Percentiles rank a stretch among this genome's conserved stretches.
Evolutionary conservation across 2,888 invertebrate genomes (phyloP).

Genomic region (Galerucella nymphaeae): DNA sequence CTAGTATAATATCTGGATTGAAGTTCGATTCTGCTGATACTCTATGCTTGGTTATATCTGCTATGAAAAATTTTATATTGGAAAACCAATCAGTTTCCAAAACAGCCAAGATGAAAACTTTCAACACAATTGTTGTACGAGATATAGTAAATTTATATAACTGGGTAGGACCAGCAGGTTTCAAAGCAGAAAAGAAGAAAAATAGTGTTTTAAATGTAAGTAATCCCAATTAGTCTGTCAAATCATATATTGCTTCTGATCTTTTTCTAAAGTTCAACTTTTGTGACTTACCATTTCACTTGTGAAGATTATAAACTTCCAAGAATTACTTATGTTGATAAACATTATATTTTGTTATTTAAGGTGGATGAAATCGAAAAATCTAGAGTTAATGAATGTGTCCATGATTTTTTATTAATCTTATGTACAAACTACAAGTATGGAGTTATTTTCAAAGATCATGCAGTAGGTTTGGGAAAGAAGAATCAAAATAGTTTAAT

Average conservation of each 20-base stretch:
- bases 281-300: no score
- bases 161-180: conserved; percentile 77
- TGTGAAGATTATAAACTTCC: no score
- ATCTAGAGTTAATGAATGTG: conserved; percentile 68
- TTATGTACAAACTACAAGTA: conserved; percentile 80
- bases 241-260: no score
- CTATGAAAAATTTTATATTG: conserved; percentile 75
- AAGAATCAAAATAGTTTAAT: conserved; percentile 70
- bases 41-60: conserved; percentile 74
- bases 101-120: conserved; percentile 78
- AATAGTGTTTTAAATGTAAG: conserved; percentile 54
- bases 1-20: conserved; percentile 69
- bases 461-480: conserved; percentile 71
- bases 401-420: conserved; percentile 78
- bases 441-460: conserved; percentile 82
- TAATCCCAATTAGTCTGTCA: background rate
- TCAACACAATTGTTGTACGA: conserved; percentile 75
- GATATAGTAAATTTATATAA: conserved; percentile 76
- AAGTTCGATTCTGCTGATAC: conserved; percentile 75
- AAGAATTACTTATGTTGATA: background rate
- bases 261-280: no score
- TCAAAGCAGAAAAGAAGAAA: conserved; percentile 64
- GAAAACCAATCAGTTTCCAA: conserved; percentile 75
- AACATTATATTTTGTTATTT: conserved; percentile 34
- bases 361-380: conserved; percentile 63